Conservation (phyloP, 2,888 invertebrate genomes). For the Heterodera filipjevi region DNA sequence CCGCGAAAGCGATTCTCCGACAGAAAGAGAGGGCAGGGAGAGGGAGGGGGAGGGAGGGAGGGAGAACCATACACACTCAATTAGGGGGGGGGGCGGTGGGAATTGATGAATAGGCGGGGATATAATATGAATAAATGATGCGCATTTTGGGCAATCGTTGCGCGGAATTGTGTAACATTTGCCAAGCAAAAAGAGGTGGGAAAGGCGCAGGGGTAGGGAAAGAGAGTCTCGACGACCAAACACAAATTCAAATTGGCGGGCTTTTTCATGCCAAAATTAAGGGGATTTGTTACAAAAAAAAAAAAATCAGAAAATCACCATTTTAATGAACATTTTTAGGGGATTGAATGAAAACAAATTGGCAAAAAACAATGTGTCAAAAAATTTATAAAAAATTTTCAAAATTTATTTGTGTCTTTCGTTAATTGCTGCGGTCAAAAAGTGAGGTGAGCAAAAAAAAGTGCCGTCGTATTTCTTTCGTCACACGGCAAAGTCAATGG, state of each 20-base stretch:
- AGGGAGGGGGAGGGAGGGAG: background rate
- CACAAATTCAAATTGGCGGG: background rate
- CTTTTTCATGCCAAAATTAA: too few species aligned
- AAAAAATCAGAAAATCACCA: too few species aligned
- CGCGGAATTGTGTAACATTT: constrained; percentile 12
- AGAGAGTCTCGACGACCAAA: background rate
- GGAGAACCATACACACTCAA: background rate
- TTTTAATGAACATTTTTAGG: too few species aligned
- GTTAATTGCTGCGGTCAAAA: too few species aligned
- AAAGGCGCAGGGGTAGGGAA: background rate
- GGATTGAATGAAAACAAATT: too few species aligned
- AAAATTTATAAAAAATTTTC: too few species aligned
- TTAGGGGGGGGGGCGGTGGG: background rate
- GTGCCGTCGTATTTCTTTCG: too few species aligned
- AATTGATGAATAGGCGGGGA: constrained; percentile 10
- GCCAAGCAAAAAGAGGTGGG: background rate
- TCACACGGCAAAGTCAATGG: constrained; percentile 2
- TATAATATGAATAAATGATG: background rate
- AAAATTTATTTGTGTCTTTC: too few species aligned
- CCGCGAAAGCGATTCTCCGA: constrained; percentile 3
- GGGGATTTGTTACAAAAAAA: too few species aligned
- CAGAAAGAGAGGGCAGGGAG: too few species aligned
- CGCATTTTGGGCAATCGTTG: background rate
- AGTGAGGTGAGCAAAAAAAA: background rate
- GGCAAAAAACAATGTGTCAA: too few species aligned